These are phyloP conservation scores for Rhogogaster chlorosoma DNA, from an alignment of 2,888 invertebrate genomes.

Conservation along the genomic window DNA sequence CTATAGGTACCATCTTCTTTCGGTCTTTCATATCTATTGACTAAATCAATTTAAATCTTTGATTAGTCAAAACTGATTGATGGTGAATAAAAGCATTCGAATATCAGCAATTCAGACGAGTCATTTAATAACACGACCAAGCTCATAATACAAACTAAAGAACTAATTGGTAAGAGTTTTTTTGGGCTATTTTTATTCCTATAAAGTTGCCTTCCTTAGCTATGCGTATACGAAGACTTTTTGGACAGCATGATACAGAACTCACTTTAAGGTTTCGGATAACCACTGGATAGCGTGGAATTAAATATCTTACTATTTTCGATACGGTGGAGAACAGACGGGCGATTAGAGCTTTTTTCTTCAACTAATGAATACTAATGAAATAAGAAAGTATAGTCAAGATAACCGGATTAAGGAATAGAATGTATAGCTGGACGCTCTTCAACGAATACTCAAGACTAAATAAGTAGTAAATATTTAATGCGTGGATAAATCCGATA, in stretches of 20 bases:
- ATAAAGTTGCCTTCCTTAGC: background rate
- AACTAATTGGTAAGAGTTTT: background rate
- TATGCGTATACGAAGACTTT: background rate
- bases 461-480: background rate
- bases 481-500: background rate
- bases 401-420: constrained; percentile 16
- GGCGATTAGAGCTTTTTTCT: constrained; percentile 28
- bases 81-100: background rate
- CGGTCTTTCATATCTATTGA: background rate
- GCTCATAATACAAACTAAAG: background rate
- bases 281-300: constrained; percentile 12
- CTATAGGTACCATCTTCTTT: background rate
- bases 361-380: constrained; percentile 32
- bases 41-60: background rate
- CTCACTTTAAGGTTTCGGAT: constrained; percentile 11
- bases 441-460: background rate
- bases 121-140: background rate
- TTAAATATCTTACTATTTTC: constrained; percentile 25
- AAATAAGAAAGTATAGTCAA: constrained; percentile 23
- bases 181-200: background rate
- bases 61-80: background rate
- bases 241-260: background rate
- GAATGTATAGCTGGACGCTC: background rate
- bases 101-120: background rate
- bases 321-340: constrained; percentile 32